phyloP scores from a whole-genome alignment of 2,113 vertebrate genomes.

The Tautogolabrus adspersus region DNA sequence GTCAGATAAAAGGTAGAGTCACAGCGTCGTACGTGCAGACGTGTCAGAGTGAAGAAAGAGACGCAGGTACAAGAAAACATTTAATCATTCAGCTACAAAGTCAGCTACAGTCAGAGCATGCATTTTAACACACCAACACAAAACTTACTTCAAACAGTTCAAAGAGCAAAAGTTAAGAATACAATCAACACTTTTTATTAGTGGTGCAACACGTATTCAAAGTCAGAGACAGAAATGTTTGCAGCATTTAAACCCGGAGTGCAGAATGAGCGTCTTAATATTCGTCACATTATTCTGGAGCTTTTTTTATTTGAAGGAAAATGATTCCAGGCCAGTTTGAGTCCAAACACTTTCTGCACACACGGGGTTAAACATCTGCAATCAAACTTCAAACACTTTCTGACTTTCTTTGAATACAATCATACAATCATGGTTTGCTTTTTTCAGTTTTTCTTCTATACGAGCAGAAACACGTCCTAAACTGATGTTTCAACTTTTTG shows the following conservation, averaged over 20 bases:
- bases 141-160: constrained; percentile 48
- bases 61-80: constrained; percentile 36
- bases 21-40: no score
- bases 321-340: background rate
- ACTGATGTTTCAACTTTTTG: background rate
- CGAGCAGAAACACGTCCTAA: background rate
- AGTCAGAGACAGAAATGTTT: background rate
- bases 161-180: constrained; percentile 54
- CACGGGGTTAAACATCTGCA: background rate
- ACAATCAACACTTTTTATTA: constrained; percentile 44
- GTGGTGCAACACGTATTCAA: constrained; percentile 10
- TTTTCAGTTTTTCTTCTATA: background rate
- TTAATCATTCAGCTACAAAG: constrained; percentile 47
- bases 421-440: background rate
- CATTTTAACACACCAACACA: constrained; percentile 52
- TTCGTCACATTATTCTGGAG: background rate
- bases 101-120: constrained; percentile 51
- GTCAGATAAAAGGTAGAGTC: no score
- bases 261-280: no score
- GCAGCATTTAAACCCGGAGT: background rate
- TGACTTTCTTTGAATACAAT: constrained; percentile 21
- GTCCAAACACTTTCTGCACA: background rate
- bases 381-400: background rate
- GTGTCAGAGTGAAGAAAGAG: background rate
- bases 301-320: background rate